Evolutionary conservation across 2,797 vertebrate species (phyloP).

Genomic region (Glyptemys insculpta): DNA sequence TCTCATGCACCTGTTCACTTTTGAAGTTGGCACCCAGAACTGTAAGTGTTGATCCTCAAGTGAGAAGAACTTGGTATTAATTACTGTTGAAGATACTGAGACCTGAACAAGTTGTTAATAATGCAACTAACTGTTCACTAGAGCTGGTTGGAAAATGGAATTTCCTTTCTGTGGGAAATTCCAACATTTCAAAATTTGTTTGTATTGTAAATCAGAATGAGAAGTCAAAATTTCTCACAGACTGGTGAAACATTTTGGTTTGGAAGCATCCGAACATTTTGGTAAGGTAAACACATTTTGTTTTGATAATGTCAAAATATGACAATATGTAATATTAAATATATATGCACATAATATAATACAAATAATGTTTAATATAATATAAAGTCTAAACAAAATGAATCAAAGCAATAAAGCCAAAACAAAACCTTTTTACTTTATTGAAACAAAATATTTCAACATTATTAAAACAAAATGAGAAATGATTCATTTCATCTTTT

Average conservation of each 20-base stretch:
- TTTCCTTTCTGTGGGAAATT: neutral
- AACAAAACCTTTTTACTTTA: neutral
- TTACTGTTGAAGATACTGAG: slow-evolving; percentile 33
- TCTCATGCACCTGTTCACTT: slow-evolving; percentile 27
- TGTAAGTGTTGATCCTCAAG: slow-evolving; percentile 35
- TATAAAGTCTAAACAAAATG: neutral
- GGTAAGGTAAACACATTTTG: neutral
- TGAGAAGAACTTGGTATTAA: slow-evolving; percentile 31
- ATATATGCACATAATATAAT: neutral
- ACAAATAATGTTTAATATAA: neutral
- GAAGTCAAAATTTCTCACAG: neutral
- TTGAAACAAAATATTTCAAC: neutral
- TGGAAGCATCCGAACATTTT: neutral
- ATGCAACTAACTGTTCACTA: neutral
- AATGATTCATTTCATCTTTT: neutral
- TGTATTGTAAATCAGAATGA: neutral
- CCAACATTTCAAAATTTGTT: neutral
- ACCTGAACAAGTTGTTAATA: slow-evolving; percentile 16
- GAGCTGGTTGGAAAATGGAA: neutral
- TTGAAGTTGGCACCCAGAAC: neutral
- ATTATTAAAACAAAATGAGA: neutral
- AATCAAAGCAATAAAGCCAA: neutral
- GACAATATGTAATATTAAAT: neutral
- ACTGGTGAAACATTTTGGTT: neutral
- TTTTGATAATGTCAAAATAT: neutral